Base-by-base conservation (phyloP, 2,797 vertebrate species). In the Microctenopoma lineatum region DNA sequence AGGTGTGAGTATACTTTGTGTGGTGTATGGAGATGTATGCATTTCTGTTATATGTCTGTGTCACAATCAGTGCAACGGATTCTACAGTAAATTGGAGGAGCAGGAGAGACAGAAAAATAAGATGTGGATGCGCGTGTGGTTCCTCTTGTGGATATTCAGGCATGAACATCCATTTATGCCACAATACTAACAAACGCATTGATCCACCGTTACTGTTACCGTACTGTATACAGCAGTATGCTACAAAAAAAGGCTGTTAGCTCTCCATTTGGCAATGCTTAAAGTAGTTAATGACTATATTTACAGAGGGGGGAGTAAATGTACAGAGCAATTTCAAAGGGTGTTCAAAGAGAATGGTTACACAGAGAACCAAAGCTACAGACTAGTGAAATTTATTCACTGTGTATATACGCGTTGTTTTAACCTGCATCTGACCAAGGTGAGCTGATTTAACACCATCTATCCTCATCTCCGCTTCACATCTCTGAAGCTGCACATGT, bases 281-380 rank as follows among this genome's bases (percentile, higher is more conserved):
- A 66, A 89, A 87, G 85, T 78, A 73, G 74, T 87, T 88, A 88
- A 88, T 85, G 79, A 78, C 66, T 87, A 89, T 86, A 84, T 87
- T 90, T 88, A 80, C 50, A 47, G 62, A 79, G 58, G 54, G 70
- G 73, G 88, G 75, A 87, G 75, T 81, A 83, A 79, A 75, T 68
- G 81, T 87, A 89, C 86, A 86, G 59, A 77, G 69, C 55, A 64
- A 0, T 38, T 34, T 68, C 59, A 36, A 44, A 67, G 26, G 55
- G 64, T 73, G 63, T 70, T 87, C 77, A 46, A 70, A 75, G 60
- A 18, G 21, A 86, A 71, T 39, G 56, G 57, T 48, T 56, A 45
- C 53, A 54, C 21, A 62, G 34, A 57, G 44, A 56, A 66, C 54
- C 68, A 26, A 63, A 32, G 39, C 58, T 27, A 45, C 56, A 14